Base-by-base conservation (phyloP, 2,113 vertebrate genomes). In the Tupaia chinensis region DNA sequence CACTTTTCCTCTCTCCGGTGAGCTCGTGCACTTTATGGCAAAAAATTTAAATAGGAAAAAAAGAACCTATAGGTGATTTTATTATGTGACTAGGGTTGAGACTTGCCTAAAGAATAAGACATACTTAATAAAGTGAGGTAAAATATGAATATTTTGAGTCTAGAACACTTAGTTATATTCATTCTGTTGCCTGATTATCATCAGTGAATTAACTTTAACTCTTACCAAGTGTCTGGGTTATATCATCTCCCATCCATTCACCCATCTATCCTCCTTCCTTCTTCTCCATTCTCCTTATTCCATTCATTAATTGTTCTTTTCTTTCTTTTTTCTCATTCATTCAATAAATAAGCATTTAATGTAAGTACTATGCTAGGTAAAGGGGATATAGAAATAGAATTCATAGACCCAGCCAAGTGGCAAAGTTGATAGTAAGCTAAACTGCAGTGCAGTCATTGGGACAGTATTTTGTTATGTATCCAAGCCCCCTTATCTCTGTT, bases 381-480 rank as follows among this genome's bases (percentile, higher is more conserved):
- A 92, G 87, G 94, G 83, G 58, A 89, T 94, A 44, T 2, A 95
- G 72, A 95, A 92, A 77, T 87, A 53, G 7, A 91, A 90, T 73
- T 82, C 7, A 11, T 65, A 44, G 44, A 44, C 3, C 44, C 44
- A 44, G 44, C 44, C 44, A 3, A 5, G 44, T 44, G 44, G 44
- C 44, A 44, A 44, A 44, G 44, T 44, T 44, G 44, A 44, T 44
- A 44, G 44, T 44, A 44, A 44, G 5, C 44, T 44, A 44, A 44
- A 44, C 44, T 44, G 44, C 44, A 44, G 5, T 44, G 44, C 44
- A 44, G 44, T 3, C 44, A 44, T 44, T 44, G 44, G 44, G 44
- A 44, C 44, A 44, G 44, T 44, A 44, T 44, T 44, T 44, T 44
- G 44, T 44, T 44, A 44, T 44, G 44, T 44, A 44, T 44, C 44